Percentiles rank a stretch among this genome's conserved stretches.
Evolutionary conservation across 2,888 invertebrate genomes (phyloP).

Genomic region (Apodemia zela): DNA sequence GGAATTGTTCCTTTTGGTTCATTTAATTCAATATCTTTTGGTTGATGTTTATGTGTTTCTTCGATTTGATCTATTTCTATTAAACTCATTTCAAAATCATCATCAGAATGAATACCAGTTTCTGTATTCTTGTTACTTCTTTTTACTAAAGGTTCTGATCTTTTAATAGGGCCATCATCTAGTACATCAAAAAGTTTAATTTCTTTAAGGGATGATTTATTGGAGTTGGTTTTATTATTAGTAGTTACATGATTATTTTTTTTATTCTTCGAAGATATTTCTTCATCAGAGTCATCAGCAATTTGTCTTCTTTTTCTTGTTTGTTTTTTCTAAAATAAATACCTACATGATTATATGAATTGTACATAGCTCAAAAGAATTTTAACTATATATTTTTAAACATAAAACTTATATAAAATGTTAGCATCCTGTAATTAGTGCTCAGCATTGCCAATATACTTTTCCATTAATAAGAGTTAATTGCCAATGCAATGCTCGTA

Average conservation of each 20-base stretch:
- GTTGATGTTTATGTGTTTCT: constrained; percentile 27
- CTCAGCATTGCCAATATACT: too few species aligned
- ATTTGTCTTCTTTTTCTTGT: constrained; percentile 46
- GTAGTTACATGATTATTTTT: constrained; percentile 32
- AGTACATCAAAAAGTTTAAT: constrained; percentile 80
- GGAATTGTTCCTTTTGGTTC: background rate
- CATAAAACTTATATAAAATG: too few species aligned
- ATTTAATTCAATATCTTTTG: constrained; percentile 20
- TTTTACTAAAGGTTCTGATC: constrained; percentile 71
- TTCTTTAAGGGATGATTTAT: constrained; percentile 51
- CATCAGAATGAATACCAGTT: constrained; percentile 82
- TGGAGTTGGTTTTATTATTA: constrained; percentile 39
- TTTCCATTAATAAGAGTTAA: too few species aligned
- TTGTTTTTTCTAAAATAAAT: constrained; percentile 51
- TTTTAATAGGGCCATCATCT: constrained; percentile 81
- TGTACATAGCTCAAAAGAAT: too few species aligned
- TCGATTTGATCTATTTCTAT: constrained; percentile 81
- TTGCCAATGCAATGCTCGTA: too few species aligned
- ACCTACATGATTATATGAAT: background rate
- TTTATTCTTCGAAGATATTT: constrained; percentile 46
- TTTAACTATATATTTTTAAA: too few species aligned
- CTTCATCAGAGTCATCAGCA: constrained; percentile 64
- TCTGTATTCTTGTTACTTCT: constrained; percentile 67
- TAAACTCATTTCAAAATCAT: constrained; percentile 85
- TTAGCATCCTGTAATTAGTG: too few species aligned